Conservation (phyloP, 2,888 invertebrate genomes). For the Cerceris rybyensis region DNA sequence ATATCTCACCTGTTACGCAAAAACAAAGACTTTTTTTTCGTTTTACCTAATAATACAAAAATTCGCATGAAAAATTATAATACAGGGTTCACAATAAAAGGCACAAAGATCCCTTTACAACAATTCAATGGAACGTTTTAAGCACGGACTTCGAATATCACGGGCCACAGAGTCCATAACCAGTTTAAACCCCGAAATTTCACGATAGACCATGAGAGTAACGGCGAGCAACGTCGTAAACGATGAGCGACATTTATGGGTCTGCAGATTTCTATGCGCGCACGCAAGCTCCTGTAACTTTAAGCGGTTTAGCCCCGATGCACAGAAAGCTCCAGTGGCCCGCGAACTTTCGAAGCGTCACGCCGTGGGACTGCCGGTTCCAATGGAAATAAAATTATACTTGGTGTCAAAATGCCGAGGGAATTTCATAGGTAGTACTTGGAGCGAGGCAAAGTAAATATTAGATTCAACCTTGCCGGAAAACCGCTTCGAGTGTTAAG, state of each 20-base stretch:
- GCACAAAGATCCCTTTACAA: background rate
- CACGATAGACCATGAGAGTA: conserved; percentile 32
- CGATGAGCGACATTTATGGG: conserved; percentile 62
- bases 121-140: background rate
- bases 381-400: conserved; percentile 50
- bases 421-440: conserved; percentile 27
- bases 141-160: conserved; percentile 8
- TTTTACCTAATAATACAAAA: too few relatives aligned
- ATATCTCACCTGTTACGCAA: too few relatives aligned
- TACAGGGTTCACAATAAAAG: background rate
- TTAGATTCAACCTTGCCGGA: conserved; percentile 34
- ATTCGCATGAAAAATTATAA: too few relatives aligned
- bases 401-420: conserved; percentile 35
- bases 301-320: conserved; percentile 16
- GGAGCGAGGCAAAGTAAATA: conserved; percentile 33
- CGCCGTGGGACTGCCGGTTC: conserved; percentile 2
- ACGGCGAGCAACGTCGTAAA: conserved; percentile 55
- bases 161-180: conserved; percentile 2
- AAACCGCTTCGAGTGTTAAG: conserved; percentile 44
- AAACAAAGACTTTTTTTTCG: too few relatives aligned
- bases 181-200: conserved; percentile 42
- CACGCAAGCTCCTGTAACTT: conserved; percentile 21
- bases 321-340: background rate
- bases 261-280: conserved; percentile 43
- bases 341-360: conserved; percentile 21